These are phyloP conservation scores for Phaetusa simplex DNA, from an alignment of 2,113 vertebrate genomes.

Conservation along the genomic window DNA sequence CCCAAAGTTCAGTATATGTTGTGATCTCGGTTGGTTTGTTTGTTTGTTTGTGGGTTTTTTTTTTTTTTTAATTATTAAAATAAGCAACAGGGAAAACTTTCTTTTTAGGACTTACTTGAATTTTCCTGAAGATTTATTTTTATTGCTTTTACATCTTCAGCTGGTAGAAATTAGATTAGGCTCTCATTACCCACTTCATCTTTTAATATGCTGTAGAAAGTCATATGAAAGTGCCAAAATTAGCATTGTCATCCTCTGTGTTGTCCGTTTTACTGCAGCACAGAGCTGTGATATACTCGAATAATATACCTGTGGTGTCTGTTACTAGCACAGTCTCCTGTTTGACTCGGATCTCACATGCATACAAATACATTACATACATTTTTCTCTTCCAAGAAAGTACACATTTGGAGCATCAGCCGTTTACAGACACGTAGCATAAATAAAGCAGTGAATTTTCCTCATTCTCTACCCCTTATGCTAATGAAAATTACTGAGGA, in stretches of 20 bases:
- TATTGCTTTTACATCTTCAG: neutral
- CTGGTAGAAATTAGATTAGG: neutral
- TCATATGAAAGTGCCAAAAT: conserved; percentile 45
- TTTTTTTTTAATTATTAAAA: neutral
- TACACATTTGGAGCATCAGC: neutral
- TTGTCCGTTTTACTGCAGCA: conserved; percentile 53
- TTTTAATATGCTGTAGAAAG: neutral
- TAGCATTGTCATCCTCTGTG: conserved; percentile 63
- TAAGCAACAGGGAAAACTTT: conserved; percentile 11
- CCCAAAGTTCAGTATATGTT: neutral
- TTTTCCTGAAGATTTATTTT: neutral
- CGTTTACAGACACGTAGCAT: neutral
- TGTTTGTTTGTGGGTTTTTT: neutral
- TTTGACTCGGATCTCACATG: neutral
- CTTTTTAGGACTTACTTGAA: neutral
- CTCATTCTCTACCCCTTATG: conserved; percentile 35
- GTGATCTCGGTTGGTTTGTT: neutral
- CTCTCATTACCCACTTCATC: neutral
- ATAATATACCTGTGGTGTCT: conserved; percentile 45
- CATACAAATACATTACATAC: conserved; percentile 1
- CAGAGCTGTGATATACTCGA: neutral
- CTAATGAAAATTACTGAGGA: conserved; percentile 39
- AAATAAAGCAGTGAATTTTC: conserved; percentile 30
- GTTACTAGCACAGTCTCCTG: neutral
- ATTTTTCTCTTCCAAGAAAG: neutral